phyloP scores from a whole-genome alignment of 2,888 invertebrate species.

The Idaea dimidiata region DNA sequence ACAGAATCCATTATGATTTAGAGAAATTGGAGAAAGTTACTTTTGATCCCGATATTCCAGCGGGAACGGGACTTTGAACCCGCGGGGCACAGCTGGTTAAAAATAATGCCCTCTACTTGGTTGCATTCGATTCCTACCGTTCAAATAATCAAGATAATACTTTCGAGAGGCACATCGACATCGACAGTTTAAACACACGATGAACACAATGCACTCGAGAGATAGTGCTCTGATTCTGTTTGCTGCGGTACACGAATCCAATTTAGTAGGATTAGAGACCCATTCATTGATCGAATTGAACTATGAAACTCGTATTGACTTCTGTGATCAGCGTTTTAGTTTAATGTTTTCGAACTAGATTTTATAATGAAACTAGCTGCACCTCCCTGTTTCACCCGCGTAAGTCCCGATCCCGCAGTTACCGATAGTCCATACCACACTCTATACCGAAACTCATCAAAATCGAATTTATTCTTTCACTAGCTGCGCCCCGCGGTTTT shows the following conservation, averaged over 20 bases:
- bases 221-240: conserved; percentile 40
- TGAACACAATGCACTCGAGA: conserved; percentile 29
- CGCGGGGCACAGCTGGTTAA: background rate
- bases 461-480: too few relatives aligned
- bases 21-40: too few relatives aligned
- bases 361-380: too few relatives aligned
- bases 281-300: conserved; percentile 53
- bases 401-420: too few relatives aligned
- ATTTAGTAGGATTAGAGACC: conserved; percentile 49
- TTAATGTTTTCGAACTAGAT: too few relatives aligned
- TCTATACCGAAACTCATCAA: too few relatives aligned
- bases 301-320: conserved; percentile 23
- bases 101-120: background rate
- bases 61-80: too few relatives aligned
- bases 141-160: conserved; percentile 4
- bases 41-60: too few relatives aligned
- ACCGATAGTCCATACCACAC: too few relatives aligned
- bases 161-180: conserved; percentile 6
- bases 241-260: conserved; percentile 51
- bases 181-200: conserved; percentile 17
- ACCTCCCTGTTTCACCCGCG: too few relatives aligned
- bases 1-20: too few relatives aligned
- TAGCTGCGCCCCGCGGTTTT: too few relatives aligned
- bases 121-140: background rate
- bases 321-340: background rate